These are phyloP conservation scores for Siderastrea radians DNA, from an alignment of 92 coral and sea anemone species.

Conservation along the genomic window DNA sequence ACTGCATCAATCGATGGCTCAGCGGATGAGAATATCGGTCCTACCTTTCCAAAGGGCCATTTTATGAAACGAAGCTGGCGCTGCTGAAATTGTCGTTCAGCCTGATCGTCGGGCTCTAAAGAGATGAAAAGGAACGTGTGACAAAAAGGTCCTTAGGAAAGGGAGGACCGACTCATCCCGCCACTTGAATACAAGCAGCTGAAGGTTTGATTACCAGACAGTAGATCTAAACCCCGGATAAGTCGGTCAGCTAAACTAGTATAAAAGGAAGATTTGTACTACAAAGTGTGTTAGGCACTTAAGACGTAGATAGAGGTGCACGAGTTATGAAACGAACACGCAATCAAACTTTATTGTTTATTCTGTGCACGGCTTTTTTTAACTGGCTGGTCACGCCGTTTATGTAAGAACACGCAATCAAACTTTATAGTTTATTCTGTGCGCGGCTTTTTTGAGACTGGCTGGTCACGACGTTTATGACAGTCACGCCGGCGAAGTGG, in stretches of 20 bases:
- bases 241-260: background rate
- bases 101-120: conserved; percentile 10
- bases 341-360: background rate
- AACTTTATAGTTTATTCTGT: background rate
- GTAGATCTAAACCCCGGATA: conserved; percentile 39
- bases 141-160: background rate
- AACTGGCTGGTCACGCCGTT: conserved; percentile 2
- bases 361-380: conserved; percentile 8
- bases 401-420: background rate
- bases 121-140: background rate
- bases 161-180: conserved; percentile 54
- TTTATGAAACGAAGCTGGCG: background rate
- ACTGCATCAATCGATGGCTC: conserved; percentile 20
- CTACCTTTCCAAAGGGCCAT: conserved; percentile 39
- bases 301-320: background rate
- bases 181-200: conserved; percentile 37
- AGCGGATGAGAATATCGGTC: conserved; percentile 22
- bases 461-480: no score
- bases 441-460: no score
- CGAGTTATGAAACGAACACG: background rate
- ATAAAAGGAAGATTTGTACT: background rate
- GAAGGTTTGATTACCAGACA: conserved; percentile 34
- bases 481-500: conserved; percentile 44
- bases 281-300: background rate
- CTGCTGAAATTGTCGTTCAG: conserved; percentile 18